Evolutionary conservation across 2,797 vertebrate species (phyloP).

Genomic region (Cyclopterus lumpus): DNA sequence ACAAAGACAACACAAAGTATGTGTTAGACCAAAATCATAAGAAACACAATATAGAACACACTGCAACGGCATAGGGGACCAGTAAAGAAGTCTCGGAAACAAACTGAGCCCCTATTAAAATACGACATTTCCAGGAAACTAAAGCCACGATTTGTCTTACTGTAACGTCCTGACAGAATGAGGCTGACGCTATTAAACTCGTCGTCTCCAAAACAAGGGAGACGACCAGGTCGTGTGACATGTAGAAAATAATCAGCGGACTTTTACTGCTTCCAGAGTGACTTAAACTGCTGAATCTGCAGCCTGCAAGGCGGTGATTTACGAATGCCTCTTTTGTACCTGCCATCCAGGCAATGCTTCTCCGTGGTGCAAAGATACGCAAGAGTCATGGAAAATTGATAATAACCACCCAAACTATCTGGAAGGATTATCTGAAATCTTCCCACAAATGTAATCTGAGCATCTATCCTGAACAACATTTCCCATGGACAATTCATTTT

Average conservation of each 20-base stretch:
- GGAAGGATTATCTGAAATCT: not conserved
- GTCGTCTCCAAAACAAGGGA: too few species aligned
- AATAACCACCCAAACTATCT: not conserved
- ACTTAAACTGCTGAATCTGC: slow-evolving; percentile 33
- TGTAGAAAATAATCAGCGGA: slow-evolving; percentile 43
- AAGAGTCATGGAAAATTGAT: not conserved
- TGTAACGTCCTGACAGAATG: slow-evolving; percentile 60
- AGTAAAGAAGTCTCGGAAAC: slow-evolving; percentile 20
- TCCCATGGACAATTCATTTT: too few species aligned
- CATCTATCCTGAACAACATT: not conserved
- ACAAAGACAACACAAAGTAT: slow-evolving; percentile 30
- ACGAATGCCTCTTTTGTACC: not conserved
- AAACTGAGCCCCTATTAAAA: slow-evolving; percentile 15
- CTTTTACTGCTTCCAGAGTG: slow-evolving; percentile 23
- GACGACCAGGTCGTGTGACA: slow-evolving; percentile 38
- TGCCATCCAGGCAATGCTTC: not conserved
- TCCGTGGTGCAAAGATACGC: not conserved
- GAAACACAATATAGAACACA: not conserved
- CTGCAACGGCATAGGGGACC: not conserved
- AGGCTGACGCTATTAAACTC: slow-evolving; percentile 58
- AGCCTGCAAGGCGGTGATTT: not conserved
- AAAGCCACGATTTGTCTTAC: slow-evolving; percentile 22
- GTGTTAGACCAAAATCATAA: not conserved
- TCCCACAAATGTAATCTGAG: not conserved
- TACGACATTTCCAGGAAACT: slow-evolving; percentile 47